Evolutionary conservation across 2,888 invertebrate species (phyloP).

Genomic region (Macaria liturata): DNA sequence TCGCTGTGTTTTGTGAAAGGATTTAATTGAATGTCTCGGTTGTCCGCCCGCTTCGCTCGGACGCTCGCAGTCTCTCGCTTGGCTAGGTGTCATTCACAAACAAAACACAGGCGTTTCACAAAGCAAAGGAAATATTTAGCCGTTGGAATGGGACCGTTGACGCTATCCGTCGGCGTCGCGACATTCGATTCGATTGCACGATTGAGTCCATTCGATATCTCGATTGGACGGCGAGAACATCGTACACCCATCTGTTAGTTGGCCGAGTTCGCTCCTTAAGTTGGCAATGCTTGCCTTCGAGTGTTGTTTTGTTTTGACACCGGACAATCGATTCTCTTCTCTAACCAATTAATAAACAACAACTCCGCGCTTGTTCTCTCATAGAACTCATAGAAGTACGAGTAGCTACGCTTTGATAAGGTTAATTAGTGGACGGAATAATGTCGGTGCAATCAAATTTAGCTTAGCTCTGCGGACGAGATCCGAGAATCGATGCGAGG

Average conservation of each 20-base stretch:
- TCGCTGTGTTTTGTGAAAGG: constrained; percentile 9
- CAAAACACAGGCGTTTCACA: constrained; percentile 26
- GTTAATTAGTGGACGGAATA: background rate
- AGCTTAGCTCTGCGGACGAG: constrained; percentile 23
- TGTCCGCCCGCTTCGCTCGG: constrained; percentile 2
- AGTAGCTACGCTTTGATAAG: background rate
- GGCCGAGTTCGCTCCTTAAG: constrained; percentile 3
- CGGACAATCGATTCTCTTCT: background rate
- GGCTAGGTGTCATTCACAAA: constrained; percentile 25
- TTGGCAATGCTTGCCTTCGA: constrained; percentile 4
- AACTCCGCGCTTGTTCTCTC: background rate
- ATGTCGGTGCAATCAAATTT: constrained; percentile 32
- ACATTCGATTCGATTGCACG: constrained; percentile 56
- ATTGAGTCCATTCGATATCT: constrained; percentile 58
- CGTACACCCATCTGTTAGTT: constrained; percentile 7
- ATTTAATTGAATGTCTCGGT: constrained; percentile 17
- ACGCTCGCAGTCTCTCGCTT: background rate
- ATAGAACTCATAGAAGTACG: too few relatives aligned
- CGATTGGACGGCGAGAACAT: constrained; percentile 46
- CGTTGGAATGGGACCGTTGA: constrained; percentile 35
- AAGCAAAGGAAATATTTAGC: constrained; percentile 45
- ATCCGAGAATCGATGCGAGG: too few relatives aligned
- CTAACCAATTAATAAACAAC: background rate
- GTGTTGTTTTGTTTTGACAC: constrained; percentile 1
- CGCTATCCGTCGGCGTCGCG: constrained; percentile 41